Conservation (phyloP, 2,888 invertebrate species). For the Onthophagus sagittarius region DNA sequence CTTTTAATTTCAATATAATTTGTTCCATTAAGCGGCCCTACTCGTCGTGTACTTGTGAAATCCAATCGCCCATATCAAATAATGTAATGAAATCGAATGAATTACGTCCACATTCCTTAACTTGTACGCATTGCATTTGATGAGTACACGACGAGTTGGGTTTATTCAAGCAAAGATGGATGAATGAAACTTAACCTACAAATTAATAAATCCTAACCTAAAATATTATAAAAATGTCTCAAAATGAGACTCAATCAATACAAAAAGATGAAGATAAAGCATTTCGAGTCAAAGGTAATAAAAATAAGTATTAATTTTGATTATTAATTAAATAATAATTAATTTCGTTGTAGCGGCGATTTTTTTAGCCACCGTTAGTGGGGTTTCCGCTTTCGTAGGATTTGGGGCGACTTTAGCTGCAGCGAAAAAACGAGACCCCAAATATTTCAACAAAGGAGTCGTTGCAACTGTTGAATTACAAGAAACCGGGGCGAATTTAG, state of each 20-base stretch:
- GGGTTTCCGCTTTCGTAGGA: slow-evolving; percentile 75
- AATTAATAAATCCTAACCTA: no score
- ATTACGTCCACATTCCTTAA: no score
- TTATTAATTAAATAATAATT: background rate
- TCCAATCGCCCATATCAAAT: no score
- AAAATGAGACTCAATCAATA: background rate
- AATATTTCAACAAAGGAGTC: slow-evolving; percentile 72
- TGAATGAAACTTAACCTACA: no score
- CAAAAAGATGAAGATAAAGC: background rate
- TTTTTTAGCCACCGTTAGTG: slow-evolving; percentile 69
- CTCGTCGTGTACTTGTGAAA: no score
- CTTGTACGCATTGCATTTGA: no score
- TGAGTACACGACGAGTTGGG: no score
- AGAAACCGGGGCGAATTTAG: slow-evolving; percentile 70
- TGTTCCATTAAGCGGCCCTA: no score
- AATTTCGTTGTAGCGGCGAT: slow-evolving; percentile 58
- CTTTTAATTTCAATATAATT: no score
- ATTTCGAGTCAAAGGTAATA: background rate
- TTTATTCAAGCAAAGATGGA: no score
- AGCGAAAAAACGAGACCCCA: slow-evolving; percentile 76
- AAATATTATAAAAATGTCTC: background rate
- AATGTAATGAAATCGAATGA: no score
- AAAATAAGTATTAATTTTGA: background rate
- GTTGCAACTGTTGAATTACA: slow-evolving; percentile 57
- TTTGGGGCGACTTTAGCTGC: slow-evolving; percentile 75